phyloP scores from a whole-genome alignment of 2,888 invertebrate genomes.

The Apotomis betuletana region DNA sequence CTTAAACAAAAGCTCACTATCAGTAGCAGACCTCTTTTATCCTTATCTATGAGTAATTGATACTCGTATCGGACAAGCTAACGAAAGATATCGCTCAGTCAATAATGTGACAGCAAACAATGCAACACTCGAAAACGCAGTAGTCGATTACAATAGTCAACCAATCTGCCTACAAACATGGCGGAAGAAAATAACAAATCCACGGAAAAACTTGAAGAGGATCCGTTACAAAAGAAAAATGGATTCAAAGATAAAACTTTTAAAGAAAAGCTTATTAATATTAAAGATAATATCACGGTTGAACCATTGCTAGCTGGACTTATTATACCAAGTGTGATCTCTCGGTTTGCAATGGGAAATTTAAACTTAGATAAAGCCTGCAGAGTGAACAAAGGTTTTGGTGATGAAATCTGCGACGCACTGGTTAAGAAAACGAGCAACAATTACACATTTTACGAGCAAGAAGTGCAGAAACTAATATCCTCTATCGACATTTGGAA shows the following conservation, averaged over 20 bases:
- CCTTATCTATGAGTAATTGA: conserved; percentile 73
- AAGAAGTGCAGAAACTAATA: conserved; percentile 84
- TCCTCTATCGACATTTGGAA: conserved; percentile 83
- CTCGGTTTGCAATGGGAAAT: conserved; percentile 86
- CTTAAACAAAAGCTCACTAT: conserved; percentile 51
- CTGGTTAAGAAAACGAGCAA: conserved; percentile 64
- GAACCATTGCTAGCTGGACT: conserved; percentile 89
- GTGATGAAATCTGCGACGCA: conserved; percentile 70
- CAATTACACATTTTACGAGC: conserved; percentile 86
- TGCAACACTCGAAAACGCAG: conserved; percentile 47
- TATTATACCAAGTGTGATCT: conserved; percentile 86
- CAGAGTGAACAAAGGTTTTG: conserved; percentile 67
- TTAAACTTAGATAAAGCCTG: conserved; percentile 78
- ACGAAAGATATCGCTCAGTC: conserved; percentile 53
- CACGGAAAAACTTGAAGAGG: conserved; percentile 64
- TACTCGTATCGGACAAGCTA: conserved; percentile 66
- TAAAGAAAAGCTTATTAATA: conserved; percentile 61
- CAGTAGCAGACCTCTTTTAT: conserved; percentile 55
- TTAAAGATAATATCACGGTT: conserved; percentile 85
- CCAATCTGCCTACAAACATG: conserved; percentile 55
- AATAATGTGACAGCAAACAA: conserved; percentile 65
- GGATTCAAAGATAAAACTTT: conserved; percentile 65
- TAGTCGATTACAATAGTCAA: conserved; percentile 20
- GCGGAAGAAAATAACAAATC: conserved; percentile 61
- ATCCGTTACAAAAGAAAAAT: conserved; percentile 63